Evolutionary conservation across 92 coral and sea anemone species (phyloP).

Genomic region (Plumapathes pennacea): DNA sequence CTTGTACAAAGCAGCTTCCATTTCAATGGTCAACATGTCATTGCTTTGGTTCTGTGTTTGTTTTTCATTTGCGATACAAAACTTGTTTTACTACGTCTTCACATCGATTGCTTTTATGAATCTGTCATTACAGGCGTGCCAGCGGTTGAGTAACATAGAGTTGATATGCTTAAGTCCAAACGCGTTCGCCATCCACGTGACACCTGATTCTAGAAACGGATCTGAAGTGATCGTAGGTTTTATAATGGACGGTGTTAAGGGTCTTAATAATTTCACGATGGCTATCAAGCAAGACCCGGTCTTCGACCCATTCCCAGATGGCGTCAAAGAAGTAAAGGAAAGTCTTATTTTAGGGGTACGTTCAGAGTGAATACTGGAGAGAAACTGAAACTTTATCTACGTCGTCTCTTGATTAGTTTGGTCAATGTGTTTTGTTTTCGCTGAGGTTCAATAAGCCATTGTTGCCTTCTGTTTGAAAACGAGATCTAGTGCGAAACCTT

Average conservation of each 20-base stretch:
- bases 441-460: too few species aligned
- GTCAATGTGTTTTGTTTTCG: too few species aligned
- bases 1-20: too few species aligned
- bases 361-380: background rate
- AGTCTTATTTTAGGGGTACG: constrained; percentile 67
- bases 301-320: constrained; percentile 48
- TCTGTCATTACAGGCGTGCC: constrained; percentile 62
- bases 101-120: too few species aligned
- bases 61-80: too few species aligned
- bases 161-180: constrained; percentile 70
- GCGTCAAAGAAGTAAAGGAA: constrained; percentile 15
- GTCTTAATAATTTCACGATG: constrained; percentile 40
- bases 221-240: constrained; percentile 61
- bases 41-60: too few species aligned
- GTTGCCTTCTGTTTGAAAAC: too few species aligned
- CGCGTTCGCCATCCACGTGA: constrained; percentile 25
- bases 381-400: background rate
- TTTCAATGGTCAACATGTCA: too few species aligned
- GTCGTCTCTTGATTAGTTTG: too few species aligned
- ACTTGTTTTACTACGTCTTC: too few species aligned
- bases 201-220: constrained; percentile 53
- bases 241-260: constrained; percentile 57
- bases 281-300: constrained; percentile 55
- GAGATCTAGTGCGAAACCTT: too few species aligned
- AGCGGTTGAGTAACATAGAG: constrained; percentile 21